Conservation (phyloP, 2,797 vertebrate genomes). For the Simalia tracyae region DNA sequence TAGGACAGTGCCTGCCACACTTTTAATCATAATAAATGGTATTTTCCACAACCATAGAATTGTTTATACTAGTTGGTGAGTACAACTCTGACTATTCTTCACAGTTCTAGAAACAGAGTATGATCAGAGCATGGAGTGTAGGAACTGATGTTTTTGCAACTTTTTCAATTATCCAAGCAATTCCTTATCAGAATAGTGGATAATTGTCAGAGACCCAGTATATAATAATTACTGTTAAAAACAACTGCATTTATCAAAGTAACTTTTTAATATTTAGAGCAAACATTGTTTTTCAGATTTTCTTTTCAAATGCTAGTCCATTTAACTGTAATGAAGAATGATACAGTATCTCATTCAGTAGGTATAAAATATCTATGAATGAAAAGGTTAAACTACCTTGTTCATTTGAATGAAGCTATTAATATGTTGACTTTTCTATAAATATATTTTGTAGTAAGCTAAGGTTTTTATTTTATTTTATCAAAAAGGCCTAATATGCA, state of each 20-base stretch:
- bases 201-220: slow-evolving; percentile 17
- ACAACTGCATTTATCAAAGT: not conserved
- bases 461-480: slow-evolving; percentile 15
- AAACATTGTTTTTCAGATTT: slow-evolving; percentile 8
- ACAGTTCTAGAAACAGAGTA: not conserved
- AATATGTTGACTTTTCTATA: not conserved
- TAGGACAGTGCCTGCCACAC: not conserved
- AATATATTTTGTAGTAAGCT: not conserved
- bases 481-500: not conserved
- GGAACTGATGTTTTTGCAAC: not conserved
- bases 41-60: not conserved
- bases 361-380: slow-evolving; percentile 24
- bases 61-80: not conserved
- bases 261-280: not conserved
- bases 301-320: slow-evolving; percentile 3
- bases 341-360: not conserved
- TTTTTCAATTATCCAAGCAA: not conserved
- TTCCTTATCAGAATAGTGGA: slow-evolving; percentile 33
- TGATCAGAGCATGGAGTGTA: not conserved
- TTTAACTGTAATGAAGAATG: slow-evolving; percentile 39
- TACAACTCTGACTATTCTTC: not conserved
- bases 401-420: not conserved
- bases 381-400: not conserved
- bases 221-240: slow-evolving; percentile 36
- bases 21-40: not conserved